These are phyloP conservation scores for Cyprinodon variegatus DNA, from an alignment of 2,113 vertebrate genomes.

Conservation along the genomic window DNA sequence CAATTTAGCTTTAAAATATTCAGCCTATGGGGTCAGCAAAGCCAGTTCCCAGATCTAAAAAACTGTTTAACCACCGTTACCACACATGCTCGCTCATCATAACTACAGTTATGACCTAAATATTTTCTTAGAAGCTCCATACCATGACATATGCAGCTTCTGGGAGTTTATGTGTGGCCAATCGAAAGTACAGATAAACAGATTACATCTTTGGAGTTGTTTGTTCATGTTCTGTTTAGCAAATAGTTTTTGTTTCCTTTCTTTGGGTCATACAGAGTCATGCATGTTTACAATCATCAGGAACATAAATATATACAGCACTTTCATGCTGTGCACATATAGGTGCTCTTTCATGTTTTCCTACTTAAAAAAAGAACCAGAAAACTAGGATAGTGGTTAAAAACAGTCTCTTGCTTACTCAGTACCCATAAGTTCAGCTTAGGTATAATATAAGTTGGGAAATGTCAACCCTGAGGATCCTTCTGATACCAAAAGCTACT, in stretches of 20 bases:
- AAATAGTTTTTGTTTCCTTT: constrained; percentile 8
- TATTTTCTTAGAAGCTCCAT: constrained; percentile 7
- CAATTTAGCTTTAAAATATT: neutral
- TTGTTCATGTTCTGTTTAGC: constrained; percentile 42
- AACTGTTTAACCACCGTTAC: neutral
- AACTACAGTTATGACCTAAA: neutral
- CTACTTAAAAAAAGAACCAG: neutral
- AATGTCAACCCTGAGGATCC: too few relatives aligned
- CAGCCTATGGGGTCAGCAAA: too few relatives aligned
- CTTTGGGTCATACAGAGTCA: constrained; percentile 36
- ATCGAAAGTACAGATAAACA: constrained; percentile 25
- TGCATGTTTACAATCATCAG: constrained; percentile 18
- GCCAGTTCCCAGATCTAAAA: too few relatives aligned
- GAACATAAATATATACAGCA: constrained; percentile 25
- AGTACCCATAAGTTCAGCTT: too few relatives aligned
- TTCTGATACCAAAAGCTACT: too few relatives aligned
- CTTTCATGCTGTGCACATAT: constrained; percentile 3
- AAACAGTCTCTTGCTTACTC: too few relatives aligned
- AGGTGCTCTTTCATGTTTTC: constrained; percentile 17
- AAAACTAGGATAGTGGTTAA: neutral
- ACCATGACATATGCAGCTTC: constrained; percentile 15
- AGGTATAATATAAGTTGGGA: too few relatives aligned
- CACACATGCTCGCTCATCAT: neutral
- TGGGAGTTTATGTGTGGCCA: constrained; percentile 11
- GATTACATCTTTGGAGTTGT: constrained; percentile 49